Evolutionary conservation across 2,888 invertebrate genomes (phyloP).

Genomic region (Leuctra nigra): DNA sequence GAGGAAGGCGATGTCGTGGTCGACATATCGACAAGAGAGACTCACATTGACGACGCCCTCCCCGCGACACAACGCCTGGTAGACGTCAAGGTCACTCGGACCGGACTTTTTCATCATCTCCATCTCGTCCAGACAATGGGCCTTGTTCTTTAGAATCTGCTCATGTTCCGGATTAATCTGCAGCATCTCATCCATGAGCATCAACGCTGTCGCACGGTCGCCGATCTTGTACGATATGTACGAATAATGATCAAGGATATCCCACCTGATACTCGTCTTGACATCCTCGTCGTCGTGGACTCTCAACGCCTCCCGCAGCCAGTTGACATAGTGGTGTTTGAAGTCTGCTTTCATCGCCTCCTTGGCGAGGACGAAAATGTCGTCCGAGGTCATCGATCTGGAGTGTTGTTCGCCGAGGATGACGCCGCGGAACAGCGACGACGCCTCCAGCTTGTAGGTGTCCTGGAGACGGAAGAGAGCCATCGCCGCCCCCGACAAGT

Average conservation of each 20-base stretch:
- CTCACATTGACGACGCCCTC: neutral
- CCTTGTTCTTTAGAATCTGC: neutral
- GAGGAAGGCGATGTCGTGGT: no score
- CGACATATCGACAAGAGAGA: neutral
- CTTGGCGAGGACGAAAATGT: neutral
- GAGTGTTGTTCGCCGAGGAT: no score
- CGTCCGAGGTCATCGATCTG: slow-evolving; percentile 32
- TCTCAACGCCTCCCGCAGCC: neutral
- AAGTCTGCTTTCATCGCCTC: neutral
- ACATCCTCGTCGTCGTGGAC: no score
- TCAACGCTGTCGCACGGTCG: neutral
- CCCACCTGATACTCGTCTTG: neutral
- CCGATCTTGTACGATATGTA: neutral
- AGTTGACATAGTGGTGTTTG: neutral
- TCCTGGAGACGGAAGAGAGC: slow-evolving; percentile 55
- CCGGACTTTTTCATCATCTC: no score
- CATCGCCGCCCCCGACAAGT: no score
- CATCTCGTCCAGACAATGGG: no score
- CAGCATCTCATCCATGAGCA: neutral
- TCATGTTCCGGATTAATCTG: neutral
- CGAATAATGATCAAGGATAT: neutral
- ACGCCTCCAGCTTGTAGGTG: no score
- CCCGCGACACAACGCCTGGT: slow-evolving; percentile 7
- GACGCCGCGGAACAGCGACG: no score
- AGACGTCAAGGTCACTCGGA: neutral